Evolutionary conservation across 2,888 invertebrate species (phyloP), one percentile per base, ranked within the genome.

Genomic region (Crioceris asparagi): DNA sequence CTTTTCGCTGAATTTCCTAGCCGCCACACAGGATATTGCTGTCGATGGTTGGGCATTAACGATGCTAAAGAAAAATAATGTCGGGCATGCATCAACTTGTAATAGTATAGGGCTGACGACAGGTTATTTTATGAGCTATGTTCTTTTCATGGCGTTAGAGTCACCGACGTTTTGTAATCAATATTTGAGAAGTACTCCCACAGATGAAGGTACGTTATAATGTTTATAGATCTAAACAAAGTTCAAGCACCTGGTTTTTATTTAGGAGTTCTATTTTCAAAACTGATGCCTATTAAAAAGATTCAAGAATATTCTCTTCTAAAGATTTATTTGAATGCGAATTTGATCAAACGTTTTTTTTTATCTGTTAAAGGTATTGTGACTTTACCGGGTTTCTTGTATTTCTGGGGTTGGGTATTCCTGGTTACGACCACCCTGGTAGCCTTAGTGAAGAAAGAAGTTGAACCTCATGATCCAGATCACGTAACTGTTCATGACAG

Each of bases 1-100:
- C 67, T 86, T 97, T 60, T 69, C 78, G 37, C 69, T 98, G 3
- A 97, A 96, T 59, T 94, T 97, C 57, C 69, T 99, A 52, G 97
- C 97, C 4, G 97, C 98, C 2, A 98, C 98, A 2, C 98, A 99
- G 69, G 98, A 99, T 64, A 96, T 98, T 56, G 97, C 94, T 11
- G 97, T 99, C 0, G 98, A 99, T 69, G 98, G 98, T 15, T 99
- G 98, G 98, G 98, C 98, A 1, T 69, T 99, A 8, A 98, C 97
- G 1, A 98, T 99, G 93, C 69, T 98, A 2, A 87, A 91, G 56
- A 84, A 90, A 79, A 72, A 81, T 52, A 98, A 98, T 68, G 93
- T 98, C 3, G 93, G 91, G 2, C 93, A 97, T 69, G 97, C 98
- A 0, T 97, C 97, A 2, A 98, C 97, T 0, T 98, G 98, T 60